Conservation (phyloP, 2,888 invertebrate species). For the Thymelicus sylvestris region DNA sequence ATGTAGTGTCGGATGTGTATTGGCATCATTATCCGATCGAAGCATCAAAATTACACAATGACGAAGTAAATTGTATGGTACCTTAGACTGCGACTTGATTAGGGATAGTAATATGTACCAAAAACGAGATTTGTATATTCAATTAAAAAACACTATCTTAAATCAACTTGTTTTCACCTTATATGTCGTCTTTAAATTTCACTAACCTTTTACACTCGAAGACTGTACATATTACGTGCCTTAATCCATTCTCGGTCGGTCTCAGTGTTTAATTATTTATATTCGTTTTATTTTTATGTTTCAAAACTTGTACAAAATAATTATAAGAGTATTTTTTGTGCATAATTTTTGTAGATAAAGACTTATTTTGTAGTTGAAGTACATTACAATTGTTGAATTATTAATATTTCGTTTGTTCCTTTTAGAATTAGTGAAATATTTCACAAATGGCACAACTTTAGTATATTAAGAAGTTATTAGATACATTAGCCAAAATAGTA, state of each 20-base stretch:
- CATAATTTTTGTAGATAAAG: slow-evolving; percentile 71
- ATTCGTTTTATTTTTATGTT: slow-evolving; percentile 65
- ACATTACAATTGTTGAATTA: slow-evolving; percentile 31
- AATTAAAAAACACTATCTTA: slow-evolving; percentile 13
- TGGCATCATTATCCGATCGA: slow-evolving; percentile 37
- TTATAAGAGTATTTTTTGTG: slow-evolving; percentile 62
- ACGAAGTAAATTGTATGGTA: slow-evolving; percentile 41
- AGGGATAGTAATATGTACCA: slow-evolving; percentile 52
- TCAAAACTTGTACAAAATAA: slow-evolving; percentile 77
- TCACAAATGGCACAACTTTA: slow-evolving; percentile 79
- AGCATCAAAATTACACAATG: slow-evolving; percentile 37
- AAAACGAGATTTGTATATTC: slow-evolving; percentile 33
- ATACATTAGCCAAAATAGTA: slow-evolving; percentile 83
- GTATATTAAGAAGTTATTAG: slow-evolving; percentile 77
- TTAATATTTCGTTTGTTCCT: slow-evolving; percentile 36
- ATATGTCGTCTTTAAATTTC: slow-evolving; percentile 24
- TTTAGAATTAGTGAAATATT: slow-evolving; percentile 33
- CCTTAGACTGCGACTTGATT: slow-evolving; percentile 52
- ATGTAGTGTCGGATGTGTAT: slow-evolving; percentile 44
- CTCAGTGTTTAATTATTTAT: slow-evolving; percentile 52
- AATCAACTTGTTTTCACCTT: slow-evolving; percentile 19
- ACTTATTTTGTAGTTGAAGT: slow-evolving; percentile 44
- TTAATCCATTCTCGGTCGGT: slow-evolving; percentile 45
- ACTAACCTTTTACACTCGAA: slow-evolving; percentile 20
- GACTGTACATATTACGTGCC: slow-evolving; percentile 35